Evolutionary conservation across 2,113 vertebrate genomes (phyloP).

Genomic region (Pygoscelis adeliae): DNA sequence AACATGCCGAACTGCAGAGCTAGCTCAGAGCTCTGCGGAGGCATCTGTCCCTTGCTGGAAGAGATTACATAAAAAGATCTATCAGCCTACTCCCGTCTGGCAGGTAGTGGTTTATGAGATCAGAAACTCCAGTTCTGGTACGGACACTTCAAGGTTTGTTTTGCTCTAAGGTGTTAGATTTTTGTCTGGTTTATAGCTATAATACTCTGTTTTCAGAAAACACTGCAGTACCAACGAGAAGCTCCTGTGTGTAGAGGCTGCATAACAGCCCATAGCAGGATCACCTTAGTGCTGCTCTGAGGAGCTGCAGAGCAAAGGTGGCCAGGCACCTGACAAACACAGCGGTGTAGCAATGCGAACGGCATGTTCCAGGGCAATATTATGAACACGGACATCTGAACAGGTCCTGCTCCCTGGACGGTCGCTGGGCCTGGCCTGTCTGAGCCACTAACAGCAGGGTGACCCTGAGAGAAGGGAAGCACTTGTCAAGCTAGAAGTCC

Average conservation of each 20-base stretch:
- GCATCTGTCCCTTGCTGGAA: slow-evolving; percentile 45
- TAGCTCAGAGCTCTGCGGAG: slow-evolving; percentile 48
- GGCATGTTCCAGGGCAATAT: accelerated
- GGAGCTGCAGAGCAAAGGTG: neutral
- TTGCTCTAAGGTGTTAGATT: neutral
- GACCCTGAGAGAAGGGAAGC: neutral
- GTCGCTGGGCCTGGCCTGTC: neutral
- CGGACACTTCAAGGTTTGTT: neutral
- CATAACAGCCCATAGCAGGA: neutral
- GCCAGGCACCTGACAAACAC: neutral
- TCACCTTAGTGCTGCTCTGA: accelerated
- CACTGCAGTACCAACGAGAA: neutral
- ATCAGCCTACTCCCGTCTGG: slow-evolving; percentile 30
- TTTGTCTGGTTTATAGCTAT: neutral
- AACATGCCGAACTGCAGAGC: neutral
- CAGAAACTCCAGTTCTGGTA: neutral
- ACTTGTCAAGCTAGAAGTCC: neutral
- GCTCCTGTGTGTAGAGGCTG: neutral
- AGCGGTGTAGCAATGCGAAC: accelerated
- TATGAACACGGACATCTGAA: accelerated
- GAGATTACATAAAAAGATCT: slow-evolving; percentile 24
- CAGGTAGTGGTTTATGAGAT: neutral
- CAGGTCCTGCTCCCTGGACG: neutral
- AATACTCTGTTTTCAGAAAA: neutral
- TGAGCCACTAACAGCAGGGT: neutral